phyloP scores from a whole-genome alignment of 2,113 vertebrate genomes.

The Oriolus oriolus region DNA sequence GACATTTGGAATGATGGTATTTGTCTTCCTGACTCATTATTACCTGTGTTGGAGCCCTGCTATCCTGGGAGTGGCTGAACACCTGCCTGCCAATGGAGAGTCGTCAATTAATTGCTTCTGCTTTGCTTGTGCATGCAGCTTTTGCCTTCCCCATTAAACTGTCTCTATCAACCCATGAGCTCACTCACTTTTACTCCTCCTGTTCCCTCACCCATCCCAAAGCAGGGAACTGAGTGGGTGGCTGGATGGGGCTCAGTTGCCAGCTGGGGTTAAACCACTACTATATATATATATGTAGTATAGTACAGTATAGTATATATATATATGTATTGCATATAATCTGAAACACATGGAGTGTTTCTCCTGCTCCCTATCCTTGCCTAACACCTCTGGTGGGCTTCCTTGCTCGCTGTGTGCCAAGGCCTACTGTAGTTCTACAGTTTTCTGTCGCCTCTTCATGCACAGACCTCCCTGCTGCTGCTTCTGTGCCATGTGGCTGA shows the following conservation, averaged over 20 bases:
- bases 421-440: background rate
- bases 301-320: too few relatives aligned
- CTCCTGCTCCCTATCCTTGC: background rate
- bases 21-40: background rate
- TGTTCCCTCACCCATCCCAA: background rate
- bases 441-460: background rate
- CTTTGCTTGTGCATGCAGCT: background rate
- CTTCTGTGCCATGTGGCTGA: background rate
- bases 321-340: background rate
- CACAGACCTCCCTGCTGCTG: background rate
- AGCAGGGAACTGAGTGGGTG: too few relatives aligned
- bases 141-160: background rate
- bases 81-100: background rate
- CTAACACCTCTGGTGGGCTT: background rate
- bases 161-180: background rate
- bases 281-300: background rate
- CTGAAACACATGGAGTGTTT: background rate
- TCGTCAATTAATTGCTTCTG: background rate
- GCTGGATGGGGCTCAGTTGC: background rate
- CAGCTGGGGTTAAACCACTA: background rate
- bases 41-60: background rate
- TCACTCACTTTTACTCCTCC: background rate
- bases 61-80: background rate
- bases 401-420: background rate
- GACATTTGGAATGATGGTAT: rapidly evolving